Base-by-base conservation (phyloP, 2,113 vertebrate species). In the Anolis carolinensis region DNA sequence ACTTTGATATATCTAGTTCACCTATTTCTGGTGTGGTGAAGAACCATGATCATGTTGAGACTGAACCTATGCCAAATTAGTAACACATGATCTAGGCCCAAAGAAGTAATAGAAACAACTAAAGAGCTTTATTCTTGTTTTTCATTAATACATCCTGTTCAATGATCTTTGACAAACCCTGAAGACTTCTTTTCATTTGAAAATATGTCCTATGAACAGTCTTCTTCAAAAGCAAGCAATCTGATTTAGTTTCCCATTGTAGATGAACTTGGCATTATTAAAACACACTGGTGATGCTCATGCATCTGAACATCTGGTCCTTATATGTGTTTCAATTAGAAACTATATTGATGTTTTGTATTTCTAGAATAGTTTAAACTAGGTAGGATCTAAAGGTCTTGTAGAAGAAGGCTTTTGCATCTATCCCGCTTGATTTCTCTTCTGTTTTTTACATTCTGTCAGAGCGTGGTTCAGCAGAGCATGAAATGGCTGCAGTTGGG, bases 251-350 rank as follows among this genome's bases (percentile, higher is more conserved):
- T 81, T 81, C 67, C 71, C n/a, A 30, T 48, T 75, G 5, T 55
- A 59, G 34, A 32, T 71, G 1, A 70, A 30, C 16, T 52, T 18
- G 1, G 5, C 6, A 25, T 55, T 85, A 59, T 39, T 72, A 18
- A 59, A 79, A 39, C 14, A 14, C 11, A 32, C 16, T 59, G 21
- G 10, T 48, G 27, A 27, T n/a, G 11, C 75, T 87, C 32, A 20
- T 65, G 14, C 16, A 63, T 9, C 52, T 62, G 16, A 63, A 63
- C 36, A 73, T 10, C 14, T 50, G 20, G 3, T 50, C 18, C 1
- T 73, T 84, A 21, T 44, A 52, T 91, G 36, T 18, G 16, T 87
- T 65, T 85, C 52, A 72, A 3, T 34, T 72, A 27, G 52, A 3
- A n/a, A 11, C 34, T 44, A n/a, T 39, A 23, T 63, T 14, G 21